These are phyloP conservation scores for Dynastes tityus DNA, from an alignment of 2,888 invertebrate genomes.

Conservation along the genomic window DNA sequence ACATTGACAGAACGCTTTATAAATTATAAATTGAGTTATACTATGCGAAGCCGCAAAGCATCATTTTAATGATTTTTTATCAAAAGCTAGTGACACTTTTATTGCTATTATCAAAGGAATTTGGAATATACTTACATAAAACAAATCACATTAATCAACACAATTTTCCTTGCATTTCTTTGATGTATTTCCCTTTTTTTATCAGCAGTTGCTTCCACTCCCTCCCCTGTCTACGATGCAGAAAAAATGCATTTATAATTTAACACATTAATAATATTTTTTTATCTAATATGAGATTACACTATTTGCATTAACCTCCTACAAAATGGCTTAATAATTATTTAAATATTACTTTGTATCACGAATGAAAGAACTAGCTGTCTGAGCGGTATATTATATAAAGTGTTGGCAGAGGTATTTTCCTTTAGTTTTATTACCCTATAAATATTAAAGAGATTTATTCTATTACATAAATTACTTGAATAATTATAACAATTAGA, in stretches of 20 bases:
- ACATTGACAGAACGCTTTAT: too few species aligned
- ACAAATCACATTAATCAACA: neutral
- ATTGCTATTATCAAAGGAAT: too few species aligned
- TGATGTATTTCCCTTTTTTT: neutral
- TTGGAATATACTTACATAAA: neutral
- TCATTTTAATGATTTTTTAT: too few species aligned
- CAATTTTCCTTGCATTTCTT: neutral
- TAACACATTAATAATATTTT: conserved; percentile 13
- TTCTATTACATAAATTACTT: neutral
- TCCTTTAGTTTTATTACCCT: neutral
- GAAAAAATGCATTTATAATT: conserved; percentile 12
- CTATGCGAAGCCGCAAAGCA: too few species aligned
- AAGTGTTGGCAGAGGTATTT: too few species aligned
- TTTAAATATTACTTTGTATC: conserved; percentile 20
- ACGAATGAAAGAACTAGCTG: neutral
- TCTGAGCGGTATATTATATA: too few species aligned
- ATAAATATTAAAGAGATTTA: conserved; percentile 11
- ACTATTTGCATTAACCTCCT: neutral
- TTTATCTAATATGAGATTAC: conserved; percentile 11
- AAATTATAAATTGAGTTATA: too few species aligned
- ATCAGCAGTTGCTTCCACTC: neutral
- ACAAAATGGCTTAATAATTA: conserved; percentile 24
- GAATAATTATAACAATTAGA: neutral
- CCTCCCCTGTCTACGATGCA: neutral
- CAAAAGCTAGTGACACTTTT: too few species aligned